Evolutionary conservation across 2,797 vertebrate genomes (phyloP).

Genomic region (Manis javanica): DNA sequence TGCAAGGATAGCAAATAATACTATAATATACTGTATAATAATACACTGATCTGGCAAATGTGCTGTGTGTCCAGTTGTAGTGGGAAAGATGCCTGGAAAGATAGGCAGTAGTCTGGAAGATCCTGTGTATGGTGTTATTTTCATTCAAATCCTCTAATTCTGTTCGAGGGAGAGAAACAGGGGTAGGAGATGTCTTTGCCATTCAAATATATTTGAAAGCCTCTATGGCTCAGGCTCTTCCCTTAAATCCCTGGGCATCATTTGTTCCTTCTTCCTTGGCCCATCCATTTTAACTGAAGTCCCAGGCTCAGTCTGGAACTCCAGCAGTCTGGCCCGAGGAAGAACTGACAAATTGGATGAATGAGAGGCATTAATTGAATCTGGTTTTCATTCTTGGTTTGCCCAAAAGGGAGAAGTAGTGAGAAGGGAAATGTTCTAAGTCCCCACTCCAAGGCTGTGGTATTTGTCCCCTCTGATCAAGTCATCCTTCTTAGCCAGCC

Average conservation of each 20-base stretch:
- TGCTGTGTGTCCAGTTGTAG: too few species aligned
- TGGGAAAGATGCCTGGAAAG: neutral
- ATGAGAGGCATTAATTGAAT: neutral
- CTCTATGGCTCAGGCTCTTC: neutral
- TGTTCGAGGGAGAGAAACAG: neutral
- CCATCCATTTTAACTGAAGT: neutral
- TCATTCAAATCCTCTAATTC: neutral
- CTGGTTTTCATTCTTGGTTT: neutral
- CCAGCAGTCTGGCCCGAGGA: neutral
- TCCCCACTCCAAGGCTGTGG: neutral
- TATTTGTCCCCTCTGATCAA: neutral
- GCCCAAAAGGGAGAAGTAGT: neutral
- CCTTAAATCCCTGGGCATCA: neutral
- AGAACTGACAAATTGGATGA: neutral
- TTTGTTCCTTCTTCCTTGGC: neutral
- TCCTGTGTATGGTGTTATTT: neutral
- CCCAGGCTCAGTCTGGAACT: neutral
- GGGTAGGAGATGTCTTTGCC: neutral
- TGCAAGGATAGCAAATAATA: neutral
- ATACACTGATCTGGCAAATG: neutral
- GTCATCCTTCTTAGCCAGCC: neutral
- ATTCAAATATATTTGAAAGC: neutral
- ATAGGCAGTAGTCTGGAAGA: neutral
- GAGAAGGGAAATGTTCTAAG: neutral
- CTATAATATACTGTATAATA: neutral